A percentile compares a stretch with the other conserved stretches of the same genome.
Evolutionary conservation across 1,140 invertebrate genomes (phyloP).

Genomic region (Homarus americanus): DNA sequence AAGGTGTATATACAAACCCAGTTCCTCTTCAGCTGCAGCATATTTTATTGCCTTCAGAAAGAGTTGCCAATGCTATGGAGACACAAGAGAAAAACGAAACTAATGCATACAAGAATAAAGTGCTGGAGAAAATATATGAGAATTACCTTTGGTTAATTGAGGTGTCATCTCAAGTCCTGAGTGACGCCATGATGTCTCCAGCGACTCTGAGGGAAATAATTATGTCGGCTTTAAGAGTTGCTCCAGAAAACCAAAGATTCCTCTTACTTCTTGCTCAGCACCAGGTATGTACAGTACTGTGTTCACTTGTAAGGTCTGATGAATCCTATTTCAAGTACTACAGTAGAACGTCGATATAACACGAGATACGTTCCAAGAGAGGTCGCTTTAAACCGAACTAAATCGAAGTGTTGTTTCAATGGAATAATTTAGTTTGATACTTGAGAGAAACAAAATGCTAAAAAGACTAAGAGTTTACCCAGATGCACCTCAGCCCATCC

Average conservation of each 20-base stretch:
- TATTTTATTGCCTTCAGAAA: constrained; percentile 29
- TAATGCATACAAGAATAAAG: neutral
- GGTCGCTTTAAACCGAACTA: no score
- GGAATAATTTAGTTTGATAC: no score
- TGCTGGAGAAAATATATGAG: constrained; percentile 39
- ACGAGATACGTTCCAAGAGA: no score
- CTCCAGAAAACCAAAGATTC: constrained; percentile 53
- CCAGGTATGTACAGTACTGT: constrained; percentile 42
- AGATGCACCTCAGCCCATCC: no score
- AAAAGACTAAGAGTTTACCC: no score
- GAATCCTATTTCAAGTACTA: no score
- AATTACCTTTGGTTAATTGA: constrained; percentile 61
- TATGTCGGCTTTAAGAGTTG: constrained; percentile 19
- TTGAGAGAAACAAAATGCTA: no score
- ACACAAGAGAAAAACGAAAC: neutral
- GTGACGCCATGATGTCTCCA: constrained; percentile 24
- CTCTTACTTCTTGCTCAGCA: constrained; percentile 45
- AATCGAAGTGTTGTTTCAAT: no score
- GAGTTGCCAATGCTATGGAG: neutral
- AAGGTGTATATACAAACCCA: neutral
- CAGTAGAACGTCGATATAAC: no score
- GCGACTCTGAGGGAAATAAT: constrained; percentile 22
- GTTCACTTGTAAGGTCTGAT: no score
- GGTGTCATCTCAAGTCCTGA: constrained; percentile 11
- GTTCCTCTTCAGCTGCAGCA: constrained; percentile 34